A percentile compares a stretch with the other conserved stretches of the same genome.
Conservation (phyloP, 1,140 invertebrate genomes). For the Drosophila varians region DNA sequence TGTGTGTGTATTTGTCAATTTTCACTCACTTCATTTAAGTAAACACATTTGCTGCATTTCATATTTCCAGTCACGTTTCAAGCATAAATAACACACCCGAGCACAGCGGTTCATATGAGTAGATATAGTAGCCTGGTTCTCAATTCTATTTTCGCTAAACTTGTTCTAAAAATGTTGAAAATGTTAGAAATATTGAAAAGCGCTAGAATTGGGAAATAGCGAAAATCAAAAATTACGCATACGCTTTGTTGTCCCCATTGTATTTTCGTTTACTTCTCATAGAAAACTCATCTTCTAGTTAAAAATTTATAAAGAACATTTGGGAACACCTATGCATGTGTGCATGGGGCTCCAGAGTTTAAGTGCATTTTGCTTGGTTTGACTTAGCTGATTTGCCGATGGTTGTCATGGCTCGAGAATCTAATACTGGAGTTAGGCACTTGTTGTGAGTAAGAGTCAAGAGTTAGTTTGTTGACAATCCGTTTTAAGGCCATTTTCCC, state of each 20-base stretch:
- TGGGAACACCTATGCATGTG: conserved; percentile 3
- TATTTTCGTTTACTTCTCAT: too few species aligned
- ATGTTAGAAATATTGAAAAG: neutral
- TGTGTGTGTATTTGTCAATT: conserved; percentile 72
- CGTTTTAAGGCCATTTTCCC: conserved; percentile 13
- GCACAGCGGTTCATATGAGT: conserved; percentile 19
- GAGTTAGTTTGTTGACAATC: conserved; percentile 33
- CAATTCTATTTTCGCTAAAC: conserved; percentile 6
- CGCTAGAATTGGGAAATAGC: neutral
- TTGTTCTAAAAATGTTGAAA: neutral
- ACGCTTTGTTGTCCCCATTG: neutral
- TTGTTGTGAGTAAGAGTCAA: conserved; percentile 16
- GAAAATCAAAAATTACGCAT: neutral
- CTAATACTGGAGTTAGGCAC: conserved; percentile 42
- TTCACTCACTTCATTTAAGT: conserved; percentile 78
- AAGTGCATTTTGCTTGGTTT: conserved; percentile 33
- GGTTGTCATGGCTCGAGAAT: conserved; percentile 17
- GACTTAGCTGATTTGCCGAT: conserved; percentile 21
- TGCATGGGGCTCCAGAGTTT: too few species aligned
- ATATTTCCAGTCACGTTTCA: conserved; percentile 78
- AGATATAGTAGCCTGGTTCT: conserved; percentile 15
- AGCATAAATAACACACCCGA: conserved; percentile 66
- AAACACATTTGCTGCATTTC: conserved; percentile 81
- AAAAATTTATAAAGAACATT: neutral
- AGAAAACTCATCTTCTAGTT: neutral